Percentiles rank a stretch among this genome's conserved stretches.
These are phyloP conservation scores for Sebastes diploproa DNA, from an alignment of 2,797 vertebrate species.

Conservation along the genomic window DNA sequence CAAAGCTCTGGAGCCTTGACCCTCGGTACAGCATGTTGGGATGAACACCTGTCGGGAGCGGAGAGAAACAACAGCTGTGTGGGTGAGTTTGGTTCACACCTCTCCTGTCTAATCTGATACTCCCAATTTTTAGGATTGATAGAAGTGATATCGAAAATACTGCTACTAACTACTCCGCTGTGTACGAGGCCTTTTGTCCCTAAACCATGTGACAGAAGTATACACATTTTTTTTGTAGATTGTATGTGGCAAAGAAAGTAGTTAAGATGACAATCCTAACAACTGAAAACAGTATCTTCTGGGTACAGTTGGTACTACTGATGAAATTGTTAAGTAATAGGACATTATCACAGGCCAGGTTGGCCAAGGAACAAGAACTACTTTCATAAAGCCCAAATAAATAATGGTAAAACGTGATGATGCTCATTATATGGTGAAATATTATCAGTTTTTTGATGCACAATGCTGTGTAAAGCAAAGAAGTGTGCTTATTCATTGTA, in stretches of 20 bases:
- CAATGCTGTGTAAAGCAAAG: background rate
- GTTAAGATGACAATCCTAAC: background rate
- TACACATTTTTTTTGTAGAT: background rate
- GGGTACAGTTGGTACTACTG: background rate
- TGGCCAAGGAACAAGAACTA: background rate
- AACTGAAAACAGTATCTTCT: background rate
- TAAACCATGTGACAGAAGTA: background rate
- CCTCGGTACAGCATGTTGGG: constrained; percentile 77
- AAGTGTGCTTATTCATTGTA: background rate
- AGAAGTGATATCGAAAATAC: background rate
- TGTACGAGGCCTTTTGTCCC: background rate
- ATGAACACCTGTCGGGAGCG: constrained; percentile 58
- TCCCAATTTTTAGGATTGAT: background rate
- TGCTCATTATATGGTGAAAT: background rate
- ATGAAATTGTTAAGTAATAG: background rate
- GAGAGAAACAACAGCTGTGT: constrained; percentile 74
- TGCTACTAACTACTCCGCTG: background rate
- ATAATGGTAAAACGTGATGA: background rate
- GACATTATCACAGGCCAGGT: background rate
- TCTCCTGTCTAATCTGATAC: background rate
- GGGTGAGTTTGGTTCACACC: constrained; percentile 81
- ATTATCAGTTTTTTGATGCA: background rate
- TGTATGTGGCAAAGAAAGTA: background rate
- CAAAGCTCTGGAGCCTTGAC: constrained; percentile 63
- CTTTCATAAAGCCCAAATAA: background rate